These are phyloP conservation scores for Anableps anableps DNA, from an alignment of 2,797 vertebrate species.

Conservation along the genomic window DNA sequence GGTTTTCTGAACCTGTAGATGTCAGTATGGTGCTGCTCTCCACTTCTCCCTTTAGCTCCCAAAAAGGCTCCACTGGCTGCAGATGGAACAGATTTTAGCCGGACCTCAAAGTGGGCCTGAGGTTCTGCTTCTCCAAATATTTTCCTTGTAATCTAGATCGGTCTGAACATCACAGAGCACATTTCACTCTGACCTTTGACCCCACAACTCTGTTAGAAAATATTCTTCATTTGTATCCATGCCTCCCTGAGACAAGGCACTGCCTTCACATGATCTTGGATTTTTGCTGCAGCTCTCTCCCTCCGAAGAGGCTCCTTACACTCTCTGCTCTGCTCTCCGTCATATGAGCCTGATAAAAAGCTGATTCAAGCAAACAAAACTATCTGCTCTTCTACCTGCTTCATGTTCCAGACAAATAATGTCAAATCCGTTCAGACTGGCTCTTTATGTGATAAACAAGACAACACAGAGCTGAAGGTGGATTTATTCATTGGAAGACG, in stretches of 20 bases:
- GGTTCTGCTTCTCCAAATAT: slow-evolving; percentile 83
- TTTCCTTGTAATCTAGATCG: slow-evolving; percentile 82
- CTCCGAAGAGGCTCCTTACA: too few relatives aligned
- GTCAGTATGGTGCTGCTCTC: slow-evolving; percentile 81
- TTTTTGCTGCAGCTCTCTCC: too few relatives aligned
- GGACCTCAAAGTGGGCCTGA: slow-evolving; percentile 75
- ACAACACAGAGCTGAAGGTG: too few relatives aligned
- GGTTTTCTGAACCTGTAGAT: slow-evolving; percentile 79
- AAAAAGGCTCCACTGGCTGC: slow-evolving; percentile 60
- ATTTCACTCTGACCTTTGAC: slow-evolving; percentile 66
- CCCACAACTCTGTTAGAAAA: slow-evolving; percentile 6
- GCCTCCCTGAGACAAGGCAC: too few relatives aligned
- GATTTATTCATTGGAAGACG: too few relatives aligned
- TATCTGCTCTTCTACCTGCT: too few relatives aligned
- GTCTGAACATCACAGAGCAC: slow-evolving; percentile 76
- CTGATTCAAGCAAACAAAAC: too few relatives aligned
- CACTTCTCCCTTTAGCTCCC: slow-evolving; percentile 65
- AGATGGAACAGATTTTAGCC: slow-evolving; percentile 78
- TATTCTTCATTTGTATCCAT: neutral
- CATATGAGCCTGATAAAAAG: too few relatives aligned
- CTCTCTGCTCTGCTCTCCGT: too few relatives aligned
- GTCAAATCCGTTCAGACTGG: too few relatives aligned
- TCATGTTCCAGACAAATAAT: too few relatives aligned
- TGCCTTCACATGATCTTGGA: neutral
- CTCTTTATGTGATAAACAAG: too few relatives aligned